Evolutionary conservation across 2,888 invertebrate species (phyloP), one percentile per base, ranked within the genome.

Genomic region (Panopea generosa): DNA sequence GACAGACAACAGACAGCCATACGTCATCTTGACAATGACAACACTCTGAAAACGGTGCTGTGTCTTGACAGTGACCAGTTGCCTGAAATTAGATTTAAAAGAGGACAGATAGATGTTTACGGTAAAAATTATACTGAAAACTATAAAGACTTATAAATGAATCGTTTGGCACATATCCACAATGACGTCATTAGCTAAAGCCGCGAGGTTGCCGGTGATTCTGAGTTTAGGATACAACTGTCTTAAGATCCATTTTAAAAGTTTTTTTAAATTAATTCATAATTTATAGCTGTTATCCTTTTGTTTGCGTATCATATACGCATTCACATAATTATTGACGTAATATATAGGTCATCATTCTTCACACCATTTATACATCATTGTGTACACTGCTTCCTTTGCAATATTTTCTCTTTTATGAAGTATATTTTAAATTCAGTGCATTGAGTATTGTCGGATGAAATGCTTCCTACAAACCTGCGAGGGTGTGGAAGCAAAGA

Each of bases 101-200:
- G n/a, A n/a, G n/a, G n/a, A n/a, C n/a, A n/a, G n/a, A n/a, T n/a
- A n/a, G n/a, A n/a, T n/a, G n/a, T n/a, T n/a, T n/a, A n/a, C n/a
- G n/a, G n/a, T n/a, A n/a, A n/a, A n/a, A n/a, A n/a, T n/a, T n/a
- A n/a, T n/a, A n/a, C n/a, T n/a, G n/a, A n/a, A n/a, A n/a, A n/a
- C n/a, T n/a, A n/a, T 33, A 33, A 33, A 33, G 33, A 33, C 45
- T 45, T n/a, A 18, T 3, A 29, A 38, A 56, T 56, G 18, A 26
- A 18, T 20, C 20, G 2, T 22, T 38, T 29, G n/a, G 20, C 56
- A 56, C 11, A 3, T 56, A 22, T 62, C 45, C 24, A 18, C 24
- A 14, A 62, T 62, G 62, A 62, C 52, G 62, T 52, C 47, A 62
- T 50, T 27, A 9, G 62, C 43, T 52, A 20, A 62, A 62, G 27